Base-by-base conservation (phyloP, 2,888 invertebrate genomes). In the Ectemnius continuus region DNA sequence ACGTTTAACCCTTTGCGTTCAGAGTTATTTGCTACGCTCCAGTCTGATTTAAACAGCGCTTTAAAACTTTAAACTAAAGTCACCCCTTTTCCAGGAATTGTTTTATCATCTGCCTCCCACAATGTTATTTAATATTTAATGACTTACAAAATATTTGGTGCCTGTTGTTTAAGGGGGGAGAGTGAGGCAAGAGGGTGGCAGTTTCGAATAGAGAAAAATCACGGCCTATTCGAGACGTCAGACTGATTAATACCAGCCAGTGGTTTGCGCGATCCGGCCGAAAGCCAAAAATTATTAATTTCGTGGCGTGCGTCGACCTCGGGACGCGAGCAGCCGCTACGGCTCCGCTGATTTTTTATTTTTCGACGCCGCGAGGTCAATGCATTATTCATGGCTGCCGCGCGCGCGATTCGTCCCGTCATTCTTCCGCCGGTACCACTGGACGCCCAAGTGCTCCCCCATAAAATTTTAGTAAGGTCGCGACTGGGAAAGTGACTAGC, bases 371-470 rank as follows among this genome's bases (percentile, higher is more conserved):
- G 65, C 23, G 65, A 20, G 84, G 84, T 84, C 81, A 76, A 86
- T 88, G 87, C 81, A 87, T 86, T 85, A 88, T 87, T 86, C 87
- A 87, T 87, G 84, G 5, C n/a, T 13, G 36, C 8, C 52, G 52
- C 52, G 52, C 52, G 52, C 75, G 73, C 79, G 82, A 84, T 83
- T 85, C 83, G 70, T 81, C 82, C 75, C 81, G 84, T 85, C 80
- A 81, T 86, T 84, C 82, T 80, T 82, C 82, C 79, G 77, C 79
- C 77, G 67, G 65, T 36, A 36, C 36, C 63, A 14, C 60, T 76
- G 78, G 80, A 76, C 81, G 83, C 82, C 82, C 81, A 77, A 77
- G 78, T 36, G 76, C 83, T 84, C 81, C 74, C 76, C 80, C 81
- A 85, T 84, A 81, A 85, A 87, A 83, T 83, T 80, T 73, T 52